Percentiles rank a stretch among this genome's conserved stretches.
Conservation (phyloP, 1,140 invertebrate species). For the Hetaerina americana region DNA sequence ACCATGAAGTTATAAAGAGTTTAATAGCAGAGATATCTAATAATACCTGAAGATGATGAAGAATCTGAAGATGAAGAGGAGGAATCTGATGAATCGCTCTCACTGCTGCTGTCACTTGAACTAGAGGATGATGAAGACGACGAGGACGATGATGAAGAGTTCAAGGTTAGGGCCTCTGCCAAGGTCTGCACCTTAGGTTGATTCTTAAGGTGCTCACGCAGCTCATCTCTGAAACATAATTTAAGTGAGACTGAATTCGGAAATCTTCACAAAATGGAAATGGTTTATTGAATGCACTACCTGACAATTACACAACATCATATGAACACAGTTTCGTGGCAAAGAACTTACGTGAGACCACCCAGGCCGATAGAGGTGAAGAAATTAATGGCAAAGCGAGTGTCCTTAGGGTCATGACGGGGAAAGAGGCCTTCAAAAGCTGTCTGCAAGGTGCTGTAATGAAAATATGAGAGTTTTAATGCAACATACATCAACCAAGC, state of each 20-base stretch:
- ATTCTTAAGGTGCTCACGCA: constrained; percentile 79
- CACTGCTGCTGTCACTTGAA: constrained; percentile 25
- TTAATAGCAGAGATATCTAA: too few relatives aligned
- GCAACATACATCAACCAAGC: too few relatives aligned
- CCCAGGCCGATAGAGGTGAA: constrained; percentile 97
- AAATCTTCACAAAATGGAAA: too few relatives aligned
- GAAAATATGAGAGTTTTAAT: too few relatives aligned
- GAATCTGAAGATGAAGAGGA: constrained; percentile 18
- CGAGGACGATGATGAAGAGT: constrained; percentile 15
- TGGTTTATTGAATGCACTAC: too few relatives aligned
- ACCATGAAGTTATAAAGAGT: too few relatives aligned
- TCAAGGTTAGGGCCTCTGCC: constrained; percentile 18
- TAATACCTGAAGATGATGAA: background rate
- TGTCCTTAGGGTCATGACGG: constrained; percentile 89
- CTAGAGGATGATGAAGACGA: constrained; percentile 19
- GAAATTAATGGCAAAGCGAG: constrained; percentile 97
- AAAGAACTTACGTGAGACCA: constrained; percentile 63
- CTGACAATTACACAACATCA: background rate
- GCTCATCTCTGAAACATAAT: constrained; percentile 52
- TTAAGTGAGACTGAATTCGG: constrained; percentile 81
- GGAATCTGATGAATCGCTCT: constrained; percentile 19
- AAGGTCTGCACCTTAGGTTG: constrained; percentile 48
- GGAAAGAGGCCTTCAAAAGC: constrained; percentile 92
- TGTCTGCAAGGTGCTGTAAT: constrained; percentile 61
- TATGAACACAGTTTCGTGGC: background rate